These are phyloP conservation scores for Xylophagus ater DNA, from an alignment of 2,888 invertebrate species.

Conservation along the genomic window DNA sequence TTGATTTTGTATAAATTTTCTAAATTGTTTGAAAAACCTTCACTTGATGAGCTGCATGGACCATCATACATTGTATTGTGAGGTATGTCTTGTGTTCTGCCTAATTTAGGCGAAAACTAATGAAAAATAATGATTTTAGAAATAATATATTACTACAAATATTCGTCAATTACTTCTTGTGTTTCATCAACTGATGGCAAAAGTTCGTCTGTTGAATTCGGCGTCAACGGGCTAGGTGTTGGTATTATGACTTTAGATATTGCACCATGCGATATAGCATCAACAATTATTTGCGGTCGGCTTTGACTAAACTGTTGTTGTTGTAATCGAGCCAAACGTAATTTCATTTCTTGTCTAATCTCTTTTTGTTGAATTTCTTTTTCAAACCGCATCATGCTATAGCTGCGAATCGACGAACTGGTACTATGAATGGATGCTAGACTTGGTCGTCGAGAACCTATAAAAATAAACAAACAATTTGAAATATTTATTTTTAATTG, in stretches of 20 bases:
- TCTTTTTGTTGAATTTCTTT: constrained; percentile 72
- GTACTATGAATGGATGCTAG: constrained; percentile 76
- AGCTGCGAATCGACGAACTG: constrained; percentile 70
- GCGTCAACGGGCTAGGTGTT: constrained; percentile 67
- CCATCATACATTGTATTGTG: constrained; percentile 40
- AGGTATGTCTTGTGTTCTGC: constrained; percentile 46
- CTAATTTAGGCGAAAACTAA: constrained; percentile 19
- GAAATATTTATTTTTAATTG: too few species aligned
- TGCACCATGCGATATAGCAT: constrained; percentile 34
- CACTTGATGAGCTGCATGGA: constrained; percentile 47
- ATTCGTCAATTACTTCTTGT: constrained; percentile 49
- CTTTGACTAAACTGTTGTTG: constrained; percentile 46
- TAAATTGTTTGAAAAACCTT: constrained; percentile 30
- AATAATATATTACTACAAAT: constrained; percentile 21
- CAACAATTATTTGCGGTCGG: constrained; percentile 39
- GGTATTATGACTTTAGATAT: constrained; percentile 35
- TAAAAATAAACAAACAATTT: too few species aligned
- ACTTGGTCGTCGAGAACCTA: constrained; percentile 81
- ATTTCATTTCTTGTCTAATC: constrained; percentile 63
- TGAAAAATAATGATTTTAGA: too few species aligned
- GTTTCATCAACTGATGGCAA: constrained; percentile 70
- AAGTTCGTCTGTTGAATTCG: constrained; percentile 73
- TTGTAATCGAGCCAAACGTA: constrained; percentile 58
- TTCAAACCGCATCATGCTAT: constrained; percentile 69
- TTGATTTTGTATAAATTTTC: constrained; percentile 12